Evolutionary conservation across 2,797 vertebrate genomes (phyloP), one percentile per base, ranked within the genome.

Genomic region (Sparidentex hasta): DNA sequence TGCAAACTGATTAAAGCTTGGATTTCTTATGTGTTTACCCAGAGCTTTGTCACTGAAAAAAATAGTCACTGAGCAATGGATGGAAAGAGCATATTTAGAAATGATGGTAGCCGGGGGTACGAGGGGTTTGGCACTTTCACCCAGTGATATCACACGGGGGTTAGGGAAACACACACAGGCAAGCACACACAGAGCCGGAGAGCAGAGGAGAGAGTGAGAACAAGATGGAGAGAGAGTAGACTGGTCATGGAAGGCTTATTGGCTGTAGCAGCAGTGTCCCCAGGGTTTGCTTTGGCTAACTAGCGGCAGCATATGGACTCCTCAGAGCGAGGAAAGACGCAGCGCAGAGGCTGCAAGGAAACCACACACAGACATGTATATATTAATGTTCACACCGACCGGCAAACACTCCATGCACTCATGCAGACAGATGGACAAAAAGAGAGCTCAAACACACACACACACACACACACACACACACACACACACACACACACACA

Each of bases 231-330:
- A 23, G 20, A 27, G 71, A 67, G 47, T 33, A 58, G 48, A 23
- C 76, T 54, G 65, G 54, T 47, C 23, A 56, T 43, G 29, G 52
- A 43, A 13, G 29, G 21, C 44, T 33, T 48, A 21, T 25, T 71
- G 74, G 74, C 71, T 74, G 57, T 4, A 58, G 54, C 51, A 50
- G 65, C 65, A 67, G 65, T n/a, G 56, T 65, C 61, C 52, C 52
- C 27, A 5, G 67, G 74, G 78, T 69, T 72, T 65, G 70, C 29
- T 51, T 73, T 81, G 80, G 75, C 78, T 43, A 56, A 65, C 65
- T 66, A 54, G 47, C 57, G 43, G 71, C 70, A 78, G 77, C 74
- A 74, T 71, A 71, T 82, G 74, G 75, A 66, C 59, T 44, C 25
- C 46, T 63, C 64, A 67, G 58, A 68, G 43, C 3, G 47, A 51